Percentiles rank a stretch among this genome's conserved stretches.
Evolutionary conservation across 2,797 vertebrate species (phyloP).

Genomic region (Rhabdomys pumilio): DNA sequence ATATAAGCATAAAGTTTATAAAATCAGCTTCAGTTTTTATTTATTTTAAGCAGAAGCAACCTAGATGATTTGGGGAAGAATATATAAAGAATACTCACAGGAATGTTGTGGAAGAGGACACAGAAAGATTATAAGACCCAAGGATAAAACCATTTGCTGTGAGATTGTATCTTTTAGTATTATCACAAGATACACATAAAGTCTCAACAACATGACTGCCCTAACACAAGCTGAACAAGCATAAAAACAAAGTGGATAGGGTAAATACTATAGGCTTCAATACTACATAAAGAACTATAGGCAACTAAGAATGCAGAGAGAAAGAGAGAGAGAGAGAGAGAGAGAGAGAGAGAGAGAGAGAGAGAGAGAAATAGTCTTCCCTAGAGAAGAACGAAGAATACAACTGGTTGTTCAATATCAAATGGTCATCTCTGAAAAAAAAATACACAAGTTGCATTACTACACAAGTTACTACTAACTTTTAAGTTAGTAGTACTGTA

Average conservation of each 20-base stretch:
- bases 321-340: neutral
- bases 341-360: no score
- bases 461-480: no score
- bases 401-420: neutral
- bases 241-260: neutral
- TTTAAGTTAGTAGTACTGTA: no score
- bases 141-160: neutral
- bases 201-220: neutral
- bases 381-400: neutral
- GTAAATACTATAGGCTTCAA: neutral
- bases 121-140: neutral
- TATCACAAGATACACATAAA: neutral
- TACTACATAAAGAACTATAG: neutral
- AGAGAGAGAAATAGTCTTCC: no score
- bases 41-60: constrained; percentile 10
- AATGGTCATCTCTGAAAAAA: neutral
- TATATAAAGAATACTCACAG: neutral
- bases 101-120: neutral
- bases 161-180: neutral
- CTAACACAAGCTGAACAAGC: neutral
- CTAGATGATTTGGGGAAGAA: neutral
- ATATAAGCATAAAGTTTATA: neutral
- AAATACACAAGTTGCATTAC: no score
- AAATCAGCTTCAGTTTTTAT: neutral
- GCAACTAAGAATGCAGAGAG: neutral